Evolutionary conservation across 2,113 vertebrate species (phyloP), one percentile per base, ranked within the genome.

Genomic region (Sarotherodon lohbergeri): DNA sequence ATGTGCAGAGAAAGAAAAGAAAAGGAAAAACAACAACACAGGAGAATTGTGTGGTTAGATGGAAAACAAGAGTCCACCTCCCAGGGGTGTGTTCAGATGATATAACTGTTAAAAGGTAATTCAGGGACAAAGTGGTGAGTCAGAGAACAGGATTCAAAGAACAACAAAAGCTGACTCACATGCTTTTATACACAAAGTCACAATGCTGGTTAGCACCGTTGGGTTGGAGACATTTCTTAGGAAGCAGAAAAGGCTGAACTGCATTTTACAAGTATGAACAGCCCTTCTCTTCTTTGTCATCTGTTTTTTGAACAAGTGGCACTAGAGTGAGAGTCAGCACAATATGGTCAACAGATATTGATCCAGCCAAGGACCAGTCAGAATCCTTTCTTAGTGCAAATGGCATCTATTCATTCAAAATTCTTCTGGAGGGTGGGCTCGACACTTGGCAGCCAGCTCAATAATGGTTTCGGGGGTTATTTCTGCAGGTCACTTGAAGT

Each of bases 91-190:
- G 61, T 61, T 85, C 24, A 68, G 82, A 87, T 71, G 41, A 46
- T 52, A 14, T 90, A 80, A 68, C 48, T 89, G 4, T 32, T 63
- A 9, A 78, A 57, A 85, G 63, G 71, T 78, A 32, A 50, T 78
- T 32, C 16, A 34, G 80, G 52, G 80, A 56, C 84, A 90, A 86
- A 90, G 27, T 57, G 14, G n/a, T 84, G 61, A 93, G 84, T 55
- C 81, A 71, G 39, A 84, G 29, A 88, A 79, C 61, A 66, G 43
- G 43, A 76, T 5, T 50, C 24, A 76, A 48, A 76, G 43, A 48
- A 32, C 24, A 86, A 63, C 4, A 82, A 55, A 86, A 52, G 24
- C 5, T 78, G 63, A 82, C 61, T 91, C 61, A 61, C 19, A 52
- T 52, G 27, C 46, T 52, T 78, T 78, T 10, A 61, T 57, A 24